Base-by-base conservation (phyloP, 2,797 vertebrate species). In the Characodon lateralis region DNA sequence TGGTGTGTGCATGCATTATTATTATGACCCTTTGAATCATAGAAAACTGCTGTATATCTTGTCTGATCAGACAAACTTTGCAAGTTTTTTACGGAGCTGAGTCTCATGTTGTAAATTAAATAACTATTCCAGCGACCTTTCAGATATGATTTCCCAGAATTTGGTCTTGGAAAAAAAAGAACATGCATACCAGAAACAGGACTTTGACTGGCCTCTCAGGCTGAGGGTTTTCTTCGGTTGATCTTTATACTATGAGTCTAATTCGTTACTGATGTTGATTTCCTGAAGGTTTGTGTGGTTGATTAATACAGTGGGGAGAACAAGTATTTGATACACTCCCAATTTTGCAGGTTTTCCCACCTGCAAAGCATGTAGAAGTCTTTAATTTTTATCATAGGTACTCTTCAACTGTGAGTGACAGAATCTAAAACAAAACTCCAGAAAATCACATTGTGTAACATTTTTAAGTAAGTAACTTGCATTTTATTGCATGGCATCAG, bases 221-320 rank as follows among this genome's bases (percentile, higher is more conserved):
- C 24, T 68, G 65, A 24, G 24, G 46, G 28, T 41, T 43, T 24
- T 55, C 3, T 56, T 56, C 24, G 22, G 53, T 56, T 72, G 71
- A 35, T 24, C 31, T 56, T 72, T 13, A 20, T 1, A 35, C 26
- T 18, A 31, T 12, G 9, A 56, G 2, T 0, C 7, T 39, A 35
- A 31, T 7, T 43, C 31, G 18, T 58, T 18, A 73, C 39, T 73
- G 28, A 71, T 12, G 20, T 50, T 9, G 12, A 12, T 72, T 73
- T 73, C 58, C 72, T 73, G 55, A 20, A 56, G 18, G 39, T 59
- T 73, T 73, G 55, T 26, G 39, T 56, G 53, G 39, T 43, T 41
- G 55, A 73, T 58, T 43, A 58, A 73, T 26, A 43, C n/a, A n/a
- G n/a, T n/a, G n/a, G n/a, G n/a, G n/a, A n/a, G n/a, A n/a, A 31